Evolutionary conservation across 2,797 vertebrate genomes (phyloP).

Genomic region (Hydrolagus colliei): DNA sequence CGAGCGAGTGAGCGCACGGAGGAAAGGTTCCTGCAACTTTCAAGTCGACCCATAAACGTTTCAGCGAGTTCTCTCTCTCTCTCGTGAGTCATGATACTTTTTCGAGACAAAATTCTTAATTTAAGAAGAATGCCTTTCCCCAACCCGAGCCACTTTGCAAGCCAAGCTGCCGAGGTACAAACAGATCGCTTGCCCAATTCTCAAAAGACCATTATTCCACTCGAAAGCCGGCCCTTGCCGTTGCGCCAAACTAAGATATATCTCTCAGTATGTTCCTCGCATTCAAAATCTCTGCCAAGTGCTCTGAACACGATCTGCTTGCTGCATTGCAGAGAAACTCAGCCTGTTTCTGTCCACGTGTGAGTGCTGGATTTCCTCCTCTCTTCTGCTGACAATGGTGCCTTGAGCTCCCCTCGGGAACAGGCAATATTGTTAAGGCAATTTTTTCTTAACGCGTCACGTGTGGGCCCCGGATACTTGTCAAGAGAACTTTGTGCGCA

Average conservation of each 20-base stretch:
- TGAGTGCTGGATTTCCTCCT: not conserved
- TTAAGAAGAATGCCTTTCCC: not conserved
- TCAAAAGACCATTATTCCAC: not conserved
- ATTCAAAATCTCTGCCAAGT: not conserved
- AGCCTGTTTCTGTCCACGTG: not conserved
- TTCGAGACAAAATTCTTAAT: too few relatives aligned
- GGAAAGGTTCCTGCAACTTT: too few relatives aligned
- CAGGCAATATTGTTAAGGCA: not conserved
- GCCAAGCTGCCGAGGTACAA: not conserved
- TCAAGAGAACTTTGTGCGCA: too few relatives aligned
- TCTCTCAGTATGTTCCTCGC: not conserved
- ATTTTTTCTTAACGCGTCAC: not conserved
- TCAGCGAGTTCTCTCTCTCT: too few relatives aligned
- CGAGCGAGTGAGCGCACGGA: too few relatives aligned
- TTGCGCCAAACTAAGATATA: not conserved
- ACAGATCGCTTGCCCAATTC: not conserved
- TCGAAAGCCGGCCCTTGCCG: not conserved
- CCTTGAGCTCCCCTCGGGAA: not conserved
- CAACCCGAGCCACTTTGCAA: not conserved
- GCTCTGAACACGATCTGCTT: constrained; percentile 5
- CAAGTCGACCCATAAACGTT: too few relatives aligned
- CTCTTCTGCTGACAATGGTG: not conserved
- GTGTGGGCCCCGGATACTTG: not conserved
- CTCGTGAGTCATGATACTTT: too few relatives aligned
- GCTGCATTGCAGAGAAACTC: constrained; percentile 17